These are phyloP conservation scores for Oryzias melastigma DNA, from an alignment of 2,113 vertebrate genomes.

Conservation along the genomic window DNA sequence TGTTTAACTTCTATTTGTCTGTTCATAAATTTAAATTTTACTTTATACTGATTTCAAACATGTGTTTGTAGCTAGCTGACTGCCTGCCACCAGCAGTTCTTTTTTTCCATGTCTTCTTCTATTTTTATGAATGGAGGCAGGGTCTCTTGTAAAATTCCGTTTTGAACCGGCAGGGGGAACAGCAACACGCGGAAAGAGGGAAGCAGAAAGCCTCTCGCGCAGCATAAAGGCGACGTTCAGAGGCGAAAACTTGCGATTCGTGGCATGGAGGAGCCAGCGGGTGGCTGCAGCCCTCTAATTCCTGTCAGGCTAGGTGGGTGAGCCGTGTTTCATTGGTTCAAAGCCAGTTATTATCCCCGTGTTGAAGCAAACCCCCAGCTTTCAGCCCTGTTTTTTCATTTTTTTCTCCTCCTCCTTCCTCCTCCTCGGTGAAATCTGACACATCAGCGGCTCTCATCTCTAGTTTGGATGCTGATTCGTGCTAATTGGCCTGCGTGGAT, in stretches of 20 bases:
- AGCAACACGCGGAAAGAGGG: conserved; percentile 33
- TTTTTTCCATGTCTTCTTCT: conserved; percentile 17
- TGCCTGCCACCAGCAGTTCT: too few species aligned
- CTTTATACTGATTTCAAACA: too few species aligned
- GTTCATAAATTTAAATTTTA: too few species aligned
- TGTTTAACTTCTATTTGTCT: too few species aligned
- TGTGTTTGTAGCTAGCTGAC: too few species aligned
- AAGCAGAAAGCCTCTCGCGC: conserved; percentile 6
- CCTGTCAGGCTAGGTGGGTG: conserved; percentile 9
- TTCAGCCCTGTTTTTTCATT: conserved; percentile 6
- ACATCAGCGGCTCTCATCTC: conserved; percentile 21
- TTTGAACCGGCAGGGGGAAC: conserved; percentile 57
- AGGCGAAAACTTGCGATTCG: conserved; percentile 45
- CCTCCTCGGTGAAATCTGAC: conserved; percentile 42
- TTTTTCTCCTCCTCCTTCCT: background rate
- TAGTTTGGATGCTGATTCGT: conserved; percentile 17
- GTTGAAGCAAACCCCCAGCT: conserved; percentile 18
- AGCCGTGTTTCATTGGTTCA: conserved; percentile 19
- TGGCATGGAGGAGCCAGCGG: conserved; percentile 39
- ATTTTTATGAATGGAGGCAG: conserved; percentile 77
- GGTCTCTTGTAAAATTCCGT: conserved; percentile 16
- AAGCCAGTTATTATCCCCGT: conserved; percentile 16
- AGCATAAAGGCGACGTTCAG: conserved; percentile 64
- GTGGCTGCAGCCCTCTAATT: conserved; percentile 24
- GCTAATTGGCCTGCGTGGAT: conserved; percentile 20